phyloP scores from a whole-genome alignment of 1,140 invertebrate species.

The Drosophila jambulina region DNA sequence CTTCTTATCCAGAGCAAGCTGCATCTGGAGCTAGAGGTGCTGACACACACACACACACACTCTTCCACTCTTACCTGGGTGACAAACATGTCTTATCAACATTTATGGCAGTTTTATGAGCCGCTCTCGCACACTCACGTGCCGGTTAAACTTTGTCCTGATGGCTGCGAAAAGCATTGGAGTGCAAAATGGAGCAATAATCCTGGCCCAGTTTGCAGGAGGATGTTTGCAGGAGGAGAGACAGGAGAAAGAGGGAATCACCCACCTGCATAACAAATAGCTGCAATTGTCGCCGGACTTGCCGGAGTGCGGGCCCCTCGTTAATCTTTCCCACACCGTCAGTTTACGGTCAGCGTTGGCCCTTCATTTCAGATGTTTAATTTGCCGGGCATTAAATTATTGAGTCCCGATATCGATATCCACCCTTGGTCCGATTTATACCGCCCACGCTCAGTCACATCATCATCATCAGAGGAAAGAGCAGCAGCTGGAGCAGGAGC shows the following conservation, averaged over 20 bases:
- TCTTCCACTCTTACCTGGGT: conserved; percentile 7
- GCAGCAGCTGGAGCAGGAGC: conserved; percentile 19
- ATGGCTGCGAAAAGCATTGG: conserved; percentile 52
- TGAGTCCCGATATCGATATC: conserved; percentile 63
- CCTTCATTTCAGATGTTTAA: conserved; percentile 27
- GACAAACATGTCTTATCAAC: conserved; percentile 80
- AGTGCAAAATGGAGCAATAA: conserved; percentile 78
- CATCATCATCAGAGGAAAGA: conserved; percentile 25
- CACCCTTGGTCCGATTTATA: conserved; percentile 1
- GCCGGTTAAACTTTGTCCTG: conserved; percentile 55
- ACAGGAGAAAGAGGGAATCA: not conserved
- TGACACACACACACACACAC: conserved; percentile 4
- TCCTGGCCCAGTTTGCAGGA: conserved; percentile 56
- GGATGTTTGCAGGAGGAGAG: not conserved
- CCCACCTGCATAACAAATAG: conserved; percentile 68
- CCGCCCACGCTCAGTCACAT: conserved; percentile 7
- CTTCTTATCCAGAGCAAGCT: conserved; percentile 1
- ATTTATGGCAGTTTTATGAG: conserved; percentile 76
- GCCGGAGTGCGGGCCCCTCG: conserved; percentile 22
- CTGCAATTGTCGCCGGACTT: conserved; percentile 35
- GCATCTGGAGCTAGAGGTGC: conserved; percentile 16
- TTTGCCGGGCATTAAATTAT: conserved; percentile 60
- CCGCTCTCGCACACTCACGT: conserved; percentile 23
- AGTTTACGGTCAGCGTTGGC: conserved; percentile 2
- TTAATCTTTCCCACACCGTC: conserved; percentile 12